Percentiles rank a stretch among this genome's conserved stretches.
Conservation (phyloP, 2,888 invertebrate genomes). For the Lomographa bimaculata region DNA sequence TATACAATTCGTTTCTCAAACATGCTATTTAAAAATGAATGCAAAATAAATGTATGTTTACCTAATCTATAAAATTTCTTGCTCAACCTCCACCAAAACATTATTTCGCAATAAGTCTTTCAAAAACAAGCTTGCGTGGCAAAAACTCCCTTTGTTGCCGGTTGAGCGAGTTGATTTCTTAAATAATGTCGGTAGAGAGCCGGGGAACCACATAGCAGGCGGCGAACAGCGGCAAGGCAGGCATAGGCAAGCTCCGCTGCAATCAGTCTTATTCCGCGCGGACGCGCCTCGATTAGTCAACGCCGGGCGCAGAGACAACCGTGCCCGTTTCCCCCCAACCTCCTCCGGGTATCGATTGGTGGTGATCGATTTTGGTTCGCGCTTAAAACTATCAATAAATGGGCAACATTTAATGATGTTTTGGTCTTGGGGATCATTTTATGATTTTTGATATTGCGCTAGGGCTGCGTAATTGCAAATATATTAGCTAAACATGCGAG, state of each 20-base stretch:
- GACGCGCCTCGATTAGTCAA: slow-evolving; percentile 82
- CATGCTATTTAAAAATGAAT: no score
- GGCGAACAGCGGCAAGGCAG: slow-evolving; percentile 38
- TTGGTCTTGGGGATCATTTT: no score
- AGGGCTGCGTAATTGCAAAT: no score
- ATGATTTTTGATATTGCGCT: no score
- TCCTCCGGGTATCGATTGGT: slow-evolving; percentile 70
- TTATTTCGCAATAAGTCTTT: slow-evolving; percentile 57
- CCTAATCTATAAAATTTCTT: no score
- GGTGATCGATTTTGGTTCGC: slow-evolving; percentile 73
- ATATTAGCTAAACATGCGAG: no score
- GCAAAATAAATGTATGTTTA: no score
- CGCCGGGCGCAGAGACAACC: slow-evolving; percentile 81
- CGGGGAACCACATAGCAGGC: slow-evolving; percentile 69
- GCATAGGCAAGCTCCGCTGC: slow-evolving; percentile 75
- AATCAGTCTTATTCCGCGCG: slow-evolving; percentile 83
- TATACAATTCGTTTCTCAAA: no score
- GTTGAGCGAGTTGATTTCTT: slow-evolving; percentile 79
- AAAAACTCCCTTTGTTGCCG: slow-evolving; percentile 79
- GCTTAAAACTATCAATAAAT: slow-evolving; percentile 63
- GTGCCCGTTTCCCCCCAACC: slow-evolving; percentile 60
- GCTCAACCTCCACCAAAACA: slow-evolving; percentile 14
- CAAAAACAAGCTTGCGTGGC: slow-evolving; percentile 65
- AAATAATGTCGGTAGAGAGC: slow-evolving; percentile 74
- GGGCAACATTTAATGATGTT: no score